Conservation (phyloP, 2,888 invertebrate species). For the Plebejus anna region DNA sequence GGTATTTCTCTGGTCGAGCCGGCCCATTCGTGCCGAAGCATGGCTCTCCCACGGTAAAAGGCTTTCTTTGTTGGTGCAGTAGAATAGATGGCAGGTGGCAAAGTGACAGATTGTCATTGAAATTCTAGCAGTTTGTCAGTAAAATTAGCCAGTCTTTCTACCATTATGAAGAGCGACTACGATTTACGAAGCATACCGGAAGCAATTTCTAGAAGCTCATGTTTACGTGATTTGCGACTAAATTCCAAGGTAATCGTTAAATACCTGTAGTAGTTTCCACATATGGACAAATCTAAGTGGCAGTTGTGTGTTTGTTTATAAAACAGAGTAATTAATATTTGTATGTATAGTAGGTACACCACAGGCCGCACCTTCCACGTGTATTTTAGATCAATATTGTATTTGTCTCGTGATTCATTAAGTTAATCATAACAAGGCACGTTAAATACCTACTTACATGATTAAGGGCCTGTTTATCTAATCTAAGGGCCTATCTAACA, state of each 20-base stretch:
- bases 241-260: neutral
- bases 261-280: neutral
- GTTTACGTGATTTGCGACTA: neutral
- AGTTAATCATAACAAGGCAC: neutral
- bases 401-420: neutral
- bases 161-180: neutral
- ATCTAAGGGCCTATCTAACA: too few relatives aligned
- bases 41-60: too few relatives aligned
- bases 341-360: neutral
- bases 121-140: neutral
- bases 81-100: too few relatives aligned
- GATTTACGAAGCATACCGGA: too few relatives aligned
- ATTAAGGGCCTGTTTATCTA: neutral
- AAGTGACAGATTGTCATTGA: too few relatives aligned
- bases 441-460: neutral
- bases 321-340: neutral
- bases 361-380: slow-evolving; percentile 5
- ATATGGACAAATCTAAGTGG: neutral
- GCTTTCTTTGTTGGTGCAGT: too few relatives aligned
- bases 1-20: too few relatives aligned
- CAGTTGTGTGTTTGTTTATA: neutral
- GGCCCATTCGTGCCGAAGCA: too few relatives aligned
- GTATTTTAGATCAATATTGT: neutral
- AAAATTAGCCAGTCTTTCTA: neutral
- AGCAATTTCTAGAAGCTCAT: too few relatives aligned